phyloP scores from a whole-genome alignment of 2,888 invertebrate species.

The Polia nebulosa region DNA sequence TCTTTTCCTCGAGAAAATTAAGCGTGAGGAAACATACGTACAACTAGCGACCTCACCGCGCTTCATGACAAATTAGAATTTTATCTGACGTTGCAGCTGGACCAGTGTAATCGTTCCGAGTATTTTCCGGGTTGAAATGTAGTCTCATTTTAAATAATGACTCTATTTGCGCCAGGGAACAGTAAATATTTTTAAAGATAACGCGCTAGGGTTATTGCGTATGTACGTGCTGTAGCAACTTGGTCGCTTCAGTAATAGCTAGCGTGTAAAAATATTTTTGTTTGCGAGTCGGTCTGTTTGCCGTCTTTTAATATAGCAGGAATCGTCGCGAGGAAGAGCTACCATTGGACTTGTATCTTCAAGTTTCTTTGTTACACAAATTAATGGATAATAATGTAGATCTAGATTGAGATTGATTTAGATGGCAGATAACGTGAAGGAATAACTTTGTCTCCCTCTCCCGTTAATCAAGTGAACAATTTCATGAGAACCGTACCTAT shows the following conservation, averaged over 20 bases:
- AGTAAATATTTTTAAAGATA: constrained; percentile 67
- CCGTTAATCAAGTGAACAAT: constrained; percentile 80
- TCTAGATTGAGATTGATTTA: constrained; percentile 45
- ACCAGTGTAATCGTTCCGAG: constrained; percentile 55
- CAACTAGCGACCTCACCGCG: constrained; percentile 30
- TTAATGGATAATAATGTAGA: constrained; percentile 24
- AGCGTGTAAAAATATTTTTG: constrained; percentile 61
- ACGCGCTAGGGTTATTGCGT: constrained; percentile 52
- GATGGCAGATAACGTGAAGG: constrained; percentile 30
- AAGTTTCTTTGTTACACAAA: constrained; percentile 15
- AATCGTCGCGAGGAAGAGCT: constrained; percentile 8
- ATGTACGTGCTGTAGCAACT: constrained; percentile 49
- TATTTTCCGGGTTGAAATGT: constrained; percentile 62
- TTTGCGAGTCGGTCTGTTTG: constrained; percentile 41
- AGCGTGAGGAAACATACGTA: constrained; percentile 68
- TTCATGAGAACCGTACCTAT: constrained; percentile 72
- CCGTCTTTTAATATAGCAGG: constrained; percentile 40
- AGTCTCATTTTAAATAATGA: constrained; percentile 59
- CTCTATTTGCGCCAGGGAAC: constrained; percentile 50
- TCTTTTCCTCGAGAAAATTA: constrained; percentile 74
- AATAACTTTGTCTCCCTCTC: constrained; percentile 45
- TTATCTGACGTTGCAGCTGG: constrained; percentile 65
- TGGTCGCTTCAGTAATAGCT: constrained; percentile 41
- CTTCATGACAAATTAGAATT: constrained; percentile 72
- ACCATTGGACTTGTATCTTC: background rate